Base-by-base conservation (phyloP, 2,888 invertebrate species). In the Watsonalla binaria region DNA sequence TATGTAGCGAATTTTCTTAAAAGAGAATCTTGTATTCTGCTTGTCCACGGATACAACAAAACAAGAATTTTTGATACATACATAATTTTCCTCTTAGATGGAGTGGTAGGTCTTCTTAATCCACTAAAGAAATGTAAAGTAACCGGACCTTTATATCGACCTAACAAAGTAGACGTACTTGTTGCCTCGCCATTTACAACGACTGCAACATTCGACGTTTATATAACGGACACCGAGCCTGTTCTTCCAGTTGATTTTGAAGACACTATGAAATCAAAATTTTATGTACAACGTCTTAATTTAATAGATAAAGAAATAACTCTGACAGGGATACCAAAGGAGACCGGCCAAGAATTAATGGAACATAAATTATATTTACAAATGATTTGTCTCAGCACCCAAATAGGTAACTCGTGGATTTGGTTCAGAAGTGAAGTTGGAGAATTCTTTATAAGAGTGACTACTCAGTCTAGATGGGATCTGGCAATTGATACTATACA, bases 1-100 rank as follows among this genome's bases (percentile, higher is more conserved):
- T 90, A 80, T 57, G 68, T 68, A 8, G 89, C 87, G 1, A 86
- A 87, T 64, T 89, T 86, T 64, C 76, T 84, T 9, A 60, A 70
- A 9, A 74, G 81, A 58, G 80, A 84, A 57, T 72, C 60, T 34
- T 80, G 85, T 45, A 72, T 84, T 51, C 77, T 90, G 37, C 70
- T 90, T 7, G 73, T 90, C 42, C 84, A 88, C 56, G 90, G 90
- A 37, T 86, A 85, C 53, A 90, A 87, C 56, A 90, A 90, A 76
- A 86, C 87, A 54, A 73, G 89, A 66, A 81, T 90, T 57, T 90
- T 89, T 59, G 90, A 90, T 59, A 86, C 88, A 0, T 90, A 86
- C 51, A 72, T 88, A 39, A 65, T 84, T 54, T 89, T 90, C 68
- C 45, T 76, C 52, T 79, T 90, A 5, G 59, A 72, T 24, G 90